Evolutionary conservation across 1,140 invertebrate genomes (phyloP), one percentile per base, ranked within the genome.

Genomic region (Pachypeltis micranthus): DNA sequence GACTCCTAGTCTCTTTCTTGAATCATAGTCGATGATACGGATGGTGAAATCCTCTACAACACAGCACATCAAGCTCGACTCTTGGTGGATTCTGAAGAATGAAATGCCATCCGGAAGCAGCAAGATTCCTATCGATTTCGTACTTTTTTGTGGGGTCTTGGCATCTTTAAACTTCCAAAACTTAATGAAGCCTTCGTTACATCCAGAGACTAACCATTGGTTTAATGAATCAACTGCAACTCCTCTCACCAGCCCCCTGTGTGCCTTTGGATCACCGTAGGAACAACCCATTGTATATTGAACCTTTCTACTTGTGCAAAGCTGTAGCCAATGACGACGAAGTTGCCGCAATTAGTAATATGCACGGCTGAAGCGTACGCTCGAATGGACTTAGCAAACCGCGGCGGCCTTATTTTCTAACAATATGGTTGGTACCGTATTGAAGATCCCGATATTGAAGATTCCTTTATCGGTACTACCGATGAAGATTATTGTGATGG

Each of bases 251-350:
- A 83, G 73, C 54, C 77, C 79, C 47, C 80, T 75, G 69, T 90
- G 88, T 26, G 86, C 88, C 66, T 74, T 73, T 26, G 79, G 79
- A 14, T 77, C 72, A 0, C 91, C 92, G 79, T 90, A 96, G 88
- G 83, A 29, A 91, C 72, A 2, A 94, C 95, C 24, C 94, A 98
- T 76, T 99, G 96, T 69, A 99, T 88, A 74, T 99, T 99, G 71
- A 90, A 98, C 69, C 87, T 85, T 68, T 98, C 92, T 4, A 98
- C 81, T 75, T 95, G 85, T 1, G 97, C 97, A 67, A 85, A 85
- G 66, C 83, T 91, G 71, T 97, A 99, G 12, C 96, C 94, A 71
- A 96, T 83, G 1, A 95, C 67, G 14, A 86, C 87, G 78, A 93
- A 97, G 77, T 96, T 96, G 23, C 94, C 93, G 80, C 93, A 97